phyloP scores from a whole-genome alignment of 2,888 invertebrate species.

The Notodonta dromedarius region DNA sequence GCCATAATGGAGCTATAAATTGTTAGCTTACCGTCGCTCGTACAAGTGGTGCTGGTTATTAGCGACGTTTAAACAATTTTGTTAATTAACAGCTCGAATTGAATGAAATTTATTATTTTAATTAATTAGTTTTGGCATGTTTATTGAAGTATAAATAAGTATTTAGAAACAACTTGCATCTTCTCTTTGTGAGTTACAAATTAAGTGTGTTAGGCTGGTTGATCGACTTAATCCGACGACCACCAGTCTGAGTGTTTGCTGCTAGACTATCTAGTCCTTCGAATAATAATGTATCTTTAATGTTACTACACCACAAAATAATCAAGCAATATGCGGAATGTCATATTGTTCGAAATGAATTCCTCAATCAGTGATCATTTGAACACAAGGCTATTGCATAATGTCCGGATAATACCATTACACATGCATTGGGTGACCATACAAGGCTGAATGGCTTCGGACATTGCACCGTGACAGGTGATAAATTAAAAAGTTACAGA shows the following conservation, averaged over 20 bases:
- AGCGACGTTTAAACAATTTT: conserved; percentile 31
- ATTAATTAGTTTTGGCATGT: too few relatives aligned
- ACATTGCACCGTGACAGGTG: conserved; percentile 33
- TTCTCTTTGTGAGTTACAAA: neutral
- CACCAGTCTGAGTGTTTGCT: neutral
- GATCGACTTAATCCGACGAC: too few relatives aligned
- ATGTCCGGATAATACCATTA: conserved; percentile 20
- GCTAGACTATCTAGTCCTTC: neutral
- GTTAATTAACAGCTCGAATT: neutral
- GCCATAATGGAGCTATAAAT: conserved; percentile 50
- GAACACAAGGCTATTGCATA: conserved; percentile 11
- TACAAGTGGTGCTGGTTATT: conserved; percentile 34
- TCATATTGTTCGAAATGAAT: conserved; percentile 1
- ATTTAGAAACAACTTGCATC: too few relatives aligned
- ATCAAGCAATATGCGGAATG: neutral
- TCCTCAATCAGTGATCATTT: conserved; percentile 4
- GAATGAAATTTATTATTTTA: neutral
- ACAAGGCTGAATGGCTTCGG: conserved; percentile 17
- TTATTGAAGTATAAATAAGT: too few relatives aligned
- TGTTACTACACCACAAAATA: too few relatives aligned
- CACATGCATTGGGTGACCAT: conserved; percentile 20
- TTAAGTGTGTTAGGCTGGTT: too few relatives aligned
- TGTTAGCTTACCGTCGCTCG: conserved; percentile 40
- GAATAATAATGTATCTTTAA: neutral
- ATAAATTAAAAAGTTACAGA: conserved; percentile 39